Evolutionary conservation across 2,113 vertebrate species (phyloP), one percentile per base, ranked within the genome.

Genomic region (Piprites chloris): DNA sequence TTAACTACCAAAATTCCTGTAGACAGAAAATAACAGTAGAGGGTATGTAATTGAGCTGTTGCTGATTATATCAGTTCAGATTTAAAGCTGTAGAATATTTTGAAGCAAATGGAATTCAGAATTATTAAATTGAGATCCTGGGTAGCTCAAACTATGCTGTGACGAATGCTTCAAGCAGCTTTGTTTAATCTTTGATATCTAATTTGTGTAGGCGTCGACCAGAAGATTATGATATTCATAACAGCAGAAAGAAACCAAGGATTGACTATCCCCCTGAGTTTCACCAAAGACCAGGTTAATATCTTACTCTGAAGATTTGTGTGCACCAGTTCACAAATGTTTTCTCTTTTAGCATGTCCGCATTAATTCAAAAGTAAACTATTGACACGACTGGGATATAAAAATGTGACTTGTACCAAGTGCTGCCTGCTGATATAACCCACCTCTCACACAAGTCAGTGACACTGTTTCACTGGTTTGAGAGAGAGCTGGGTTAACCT

Each of bases 141-240:
- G 85, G 89, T 87, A 96, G 67, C 85, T 97, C 73, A 74, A 62
- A 88, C 62, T 97, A 72, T 98, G 96, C 93, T 96, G 95, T 97
- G 89, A 83, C 18, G 0, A 90, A 92, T 96, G 94, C 94, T 98
- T 65, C 96, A 94, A 97, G 94, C 89, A 97, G 90, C 91, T 93
- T 98, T 97, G 96, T 98, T 98, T 98, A 98, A 98, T 98, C 96
- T 98, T 95, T 98, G 97, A 98, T 97, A 97, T 99, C 98, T 99
- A 98, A 99, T 99, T 98, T 98, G 97, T 97, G 94, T 99, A 99
- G 99, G 99, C 99, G 99, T 99, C 99, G 99, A 96, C 99, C 99
- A 95, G 99, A 99, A 98, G 99, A 99, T 97, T 99, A 98, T 98
- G 99, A 99, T 98, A 98, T 99, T 97, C 99, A 99, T 98, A 98